Base-by-base conservation (phyloP, 2,797 vertebrate species). In the Lindbergichthys nudifrons region DNA sequence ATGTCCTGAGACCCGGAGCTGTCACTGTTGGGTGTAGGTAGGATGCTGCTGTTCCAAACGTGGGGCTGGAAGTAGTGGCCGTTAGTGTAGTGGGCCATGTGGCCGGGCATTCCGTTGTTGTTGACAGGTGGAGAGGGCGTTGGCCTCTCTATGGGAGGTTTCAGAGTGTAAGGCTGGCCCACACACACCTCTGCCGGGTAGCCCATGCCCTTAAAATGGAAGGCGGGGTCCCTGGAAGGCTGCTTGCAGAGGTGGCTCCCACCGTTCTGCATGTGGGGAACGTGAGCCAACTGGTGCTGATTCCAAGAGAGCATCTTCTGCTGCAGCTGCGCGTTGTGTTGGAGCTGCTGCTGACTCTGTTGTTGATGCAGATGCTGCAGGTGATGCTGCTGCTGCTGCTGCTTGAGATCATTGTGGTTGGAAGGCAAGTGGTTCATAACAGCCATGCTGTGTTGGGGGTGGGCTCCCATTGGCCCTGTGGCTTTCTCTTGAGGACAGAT, bases 1-100 rank as follows among this genome's bases (percentile, higher is more conserved):
- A 99, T 92, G 95, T 99, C 98, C 96, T 99, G 98, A 92, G 98
- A 99, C 89, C 98, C 97, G 13, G 98, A 99, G 95, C 97, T 99
- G 95, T 99, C 98, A 91, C 98, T 99, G 94, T 98, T 99, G 88
- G 98, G 98, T 0, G 98, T 99, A 90, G 98, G 98, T 84, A 99
- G 95, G 85, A 99, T 97, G 95, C 97, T 97, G 95, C 96, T 98
- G 95, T 96, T 98, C 98, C 98, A 99, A 85, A 98, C 81, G 83
- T 96, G 96, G 48, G 94, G 90, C 86, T 95, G 95, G 85, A 98
- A 99, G 93, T 98, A 99, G 93, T 98, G 97, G 88, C 97, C 97
- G 3, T 98, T 99, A 72, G 96, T 95, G 69, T 98, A 99, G 90
- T 94, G 95, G 50, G 91, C 93, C 93, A 98, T 86, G 48, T 94